Evolutionary conservation across 1,140 invertebrate genomes (phyloP).

Genomic region (Lucilia cuprina): DNA sequence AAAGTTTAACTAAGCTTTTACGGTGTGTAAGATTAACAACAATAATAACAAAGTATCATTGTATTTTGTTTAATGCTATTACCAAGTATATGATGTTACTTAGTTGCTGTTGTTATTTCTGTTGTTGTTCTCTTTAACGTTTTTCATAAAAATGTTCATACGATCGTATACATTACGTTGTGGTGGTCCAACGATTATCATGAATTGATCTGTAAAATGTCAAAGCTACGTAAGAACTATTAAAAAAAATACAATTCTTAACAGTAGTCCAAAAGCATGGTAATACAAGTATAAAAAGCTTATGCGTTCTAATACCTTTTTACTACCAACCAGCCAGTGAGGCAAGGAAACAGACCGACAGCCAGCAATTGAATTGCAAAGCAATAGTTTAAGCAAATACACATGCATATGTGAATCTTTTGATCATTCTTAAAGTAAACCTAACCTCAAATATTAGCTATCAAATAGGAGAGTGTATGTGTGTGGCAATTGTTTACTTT

Average conservation of each 20-base stretch:
- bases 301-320: neutral
- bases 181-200: constrained; percentile 60
- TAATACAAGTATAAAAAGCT: neutral
- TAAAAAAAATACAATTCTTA: neutral
- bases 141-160: neutral
- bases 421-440: neutral
- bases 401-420: neutral
- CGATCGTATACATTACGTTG: constrained; percentile 21
- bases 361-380: constrained; percentile 18
- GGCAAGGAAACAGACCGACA: neutral
- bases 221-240: constrained; percentile 37
- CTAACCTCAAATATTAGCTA: neutral
- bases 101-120: neutral
- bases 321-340: neutral
- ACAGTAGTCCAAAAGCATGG: neutral
- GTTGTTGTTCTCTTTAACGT: neutral
- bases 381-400: neutral
- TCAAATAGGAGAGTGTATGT: neutral
- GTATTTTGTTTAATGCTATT: neutral
- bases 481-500: constrained; percentile 23
- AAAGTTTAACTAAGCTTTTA: neutral
- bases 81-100: neutral
- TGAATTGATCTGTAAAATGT: constrained; percentile 62
- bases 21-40: constrained; percentile 4
- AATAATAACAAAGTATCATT: neutral